Evolutionary conservation across 2,888 invertebrate genomes (phyloP).

Genomic region (Drosophila rellima): DNA sequence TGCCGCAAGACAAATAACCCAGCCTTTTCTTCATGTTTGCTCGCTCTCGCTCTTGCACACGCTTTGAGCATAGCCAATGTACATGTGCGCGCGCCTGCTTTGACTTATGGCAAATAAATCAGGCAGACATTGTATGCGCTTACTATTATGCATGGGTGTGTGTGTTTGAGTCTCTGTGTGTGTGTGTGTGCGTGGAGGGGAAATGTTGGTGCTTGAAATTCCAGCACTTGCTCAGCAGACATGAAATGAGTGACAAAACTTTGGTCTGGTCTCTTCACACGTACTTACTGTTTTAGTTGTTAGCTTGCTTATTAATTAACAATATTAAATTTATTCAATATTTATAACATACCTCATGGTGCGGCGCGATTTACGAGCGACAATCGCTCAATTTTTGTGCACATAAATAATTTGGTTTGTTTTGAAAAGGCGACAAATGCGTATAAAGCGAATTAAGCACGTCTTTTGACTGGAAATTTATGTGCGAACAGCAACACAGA

Average conservation of each 20-base stretch:
- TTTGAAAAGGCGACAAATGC: constrained; percentile 55
- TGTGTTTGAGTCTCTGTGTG: constrained; percentile 28
- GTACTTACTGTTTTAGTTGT: constrained; percentile 47
- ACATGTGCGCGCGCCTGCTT: constrained; percentile 74
- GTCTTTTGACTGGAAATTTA: constrained; percentile 61
- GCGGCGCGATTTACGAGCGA: constrained; percentile 60
- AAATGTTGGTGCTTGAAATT: constrained; percentile 49
- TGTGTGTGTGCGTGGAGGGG: constrained; percentile 60
- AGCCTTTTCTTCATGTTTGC: constrained; percentile 81
- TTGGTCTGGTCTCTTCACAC: constrained; percentile 34
- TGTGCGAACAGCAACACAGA: constrained; percentile 60
- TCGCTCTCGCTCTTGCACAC: constrained; percentile 51
- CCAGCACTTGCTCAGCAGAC: constrained; percentile 44
- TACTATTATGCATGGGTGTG: constrained; percentile 20
- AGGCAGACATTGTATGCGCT: constrained; percentile 57
- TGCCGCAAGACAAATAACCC: constrained; percentile 85
- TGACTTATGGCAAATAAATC: constrained; percentile 80
- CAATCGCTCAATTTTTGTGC: constrained; percentile 67
- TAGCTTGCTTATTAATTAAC: constrained; percentile 47
- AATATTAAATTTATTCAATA: constrained; percentile 36
- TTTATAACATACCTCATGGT: constrained; percentile 26
- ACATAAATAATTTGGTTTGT: constrained; percentile 63
- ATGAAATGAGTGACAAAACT: constrained; percentile 51
- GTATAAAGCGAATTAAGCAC: constrained; percentile 70
- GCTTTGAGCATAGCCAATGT: constrained; percentile 33